These are phyloP conservation scores for Nephrotoma flavescens DNA, from an alignment of 2,888 invertebrate species.

Conservation along the genomic window DNA sequence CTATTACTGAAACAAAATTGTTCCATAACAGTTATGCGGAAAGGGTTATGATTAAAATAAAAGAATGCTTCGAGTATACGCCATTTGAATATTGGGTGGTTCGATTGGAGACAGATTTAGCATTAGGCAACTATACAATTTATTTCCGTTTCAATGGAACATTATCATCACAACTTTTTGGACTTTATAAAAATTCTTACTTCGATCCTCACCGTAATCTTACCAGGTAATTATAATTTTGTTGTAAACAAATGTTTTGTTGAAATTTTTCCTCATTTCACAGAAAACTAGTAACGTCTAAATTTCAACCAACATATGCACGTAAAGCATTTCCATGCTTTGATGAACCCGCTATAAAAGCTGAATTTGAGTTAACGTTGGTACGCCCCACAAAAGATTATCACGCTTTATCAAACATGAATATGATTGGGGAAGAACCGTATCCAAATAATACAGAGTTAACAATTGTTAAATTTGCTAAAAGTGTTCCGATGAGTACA, in stretches of 20 bases:
- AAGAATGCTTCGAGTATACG: constrained; percentile 23
- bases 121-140: constrained; percentile 36
- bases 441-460: constrained; percentile 29
- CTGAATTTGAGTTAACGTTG: constrained; percentile 63
- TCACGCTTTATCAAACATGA: constrained; percentile 78
- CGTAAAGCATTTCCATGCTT: constrained; percentile 90
- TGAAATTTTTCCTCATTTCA: constrained; percentile 18
- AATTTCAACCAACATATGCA: constrained; percentile 91
- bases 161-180: constrained; percentile 55
- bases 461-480: constrained; percentile 57
- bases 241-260: constrained; percentile 1
- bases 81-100: constrained; percentile 29
- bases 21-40: constrained; percentile 19
- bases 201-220: background rate
- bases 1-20: constrained; percentile 33
- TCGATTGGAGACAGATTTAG: constrained; percentile 25
- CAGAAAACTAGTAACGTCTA: constrained; percentile 74
- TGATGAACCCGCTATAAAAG: constrained; percentile 86
- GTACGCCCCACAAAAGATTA: constrained; percentile 55
- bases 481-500: constrained; percentile 85
- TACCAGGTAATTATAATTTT: constrained; percentile 6
- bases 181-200: constrained; percentile 20
- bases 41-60: constrained; percentile 14
- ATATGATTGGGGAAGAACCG: constrained; percentile 37
- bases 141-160: constrained; percentile 49